Conservation (phyloP, 2,113 vertebrate genomes). For the Ahaetulla prasina region DNA sequence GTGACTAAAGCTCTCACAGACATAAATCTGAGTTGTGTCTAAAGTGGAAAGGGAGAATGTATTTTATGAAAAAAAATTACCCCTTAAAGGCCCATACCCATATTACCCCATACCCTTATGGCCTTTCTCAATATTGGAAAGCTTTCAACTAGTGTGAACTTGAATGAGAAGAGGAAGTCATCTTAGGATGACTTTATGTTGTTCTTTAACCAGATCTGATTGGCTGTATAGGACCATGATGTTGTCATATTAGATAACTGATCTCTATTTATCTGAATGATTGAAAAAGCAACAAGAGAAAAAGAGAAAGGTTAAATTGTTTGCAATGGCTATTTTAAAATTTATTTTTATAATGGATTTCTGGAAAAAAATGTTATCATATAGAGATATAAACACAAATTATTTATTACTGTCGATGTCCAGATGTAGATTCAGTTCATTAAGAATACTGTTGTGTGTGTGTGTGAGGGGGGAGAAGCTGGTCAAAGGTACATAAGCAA, state of each 20-base stretch:
- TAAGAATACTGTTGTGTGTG: neutral
- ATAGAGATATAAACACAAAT: neutral
- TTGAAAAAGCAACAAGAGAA: neutral
- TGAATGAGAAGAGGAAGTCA: neutral
- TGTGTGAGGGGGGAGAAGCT: accelerated
- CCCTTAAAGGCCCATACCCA: too few species aligned
- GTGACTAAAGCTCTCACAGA: neutral
- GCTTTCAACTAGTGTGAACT: too few species aligned
- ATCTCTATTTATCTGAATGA: neutral
- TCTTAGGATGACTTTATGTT: neutral
- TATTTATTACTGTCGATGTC: neutral
- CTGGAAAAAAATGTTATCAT: neutral
- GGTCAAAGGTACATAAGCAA: neutral
- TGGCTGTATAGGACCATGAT: neutral
- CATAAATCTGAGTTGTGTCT: neutral
- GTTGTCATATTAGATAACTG: neutral
- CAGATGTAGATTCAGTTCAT: neutral
- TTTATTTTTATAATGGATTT: neutral
- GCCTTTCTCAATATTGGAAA: neutral
- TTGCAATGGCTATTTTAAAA: neutral
- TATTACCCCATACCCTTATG: too few species aligned
- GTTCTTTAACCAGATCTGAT: neutral
- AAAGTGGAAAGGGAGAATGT: neutral
- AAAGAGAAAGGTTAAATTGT: neutral
- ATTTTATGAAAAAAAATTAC: neutral